Evolutionary conservation across 2,888 invertebrate species (phyloP), one percentile per base, ranked within the genome.

Genomic region (Chesias legatella): DNA sequence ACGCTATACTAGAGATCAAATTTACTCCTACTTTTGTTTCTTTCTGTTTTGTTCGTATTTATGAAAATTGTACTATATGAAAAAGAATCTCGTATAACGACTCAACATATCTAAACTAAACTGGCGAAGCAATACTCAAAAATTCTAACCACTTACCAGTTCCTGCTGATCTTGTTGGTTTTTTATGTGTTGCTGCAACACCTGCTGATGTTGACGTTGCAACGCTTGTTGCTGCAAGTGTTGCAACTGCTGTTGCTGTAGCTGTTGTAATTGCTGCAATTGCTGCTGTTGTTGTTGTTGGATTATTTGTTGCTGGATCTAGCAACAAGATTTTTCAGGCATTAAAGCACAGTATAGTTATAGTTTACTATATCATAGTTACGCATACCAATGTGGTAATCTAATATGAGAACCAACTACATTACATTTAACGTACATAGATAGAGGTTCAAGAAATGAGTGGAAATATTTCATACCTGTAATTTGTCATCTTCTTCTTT

Each of bases 121-220:
- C n/a, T n/a, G n/a, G n/a, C n/a, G n/a, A n/a, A n/a, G n/a, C n/a
- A n/a, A n/a, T n/a, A n/a, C n/a, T n/a, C n/a, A n/a, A n/a, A n/a
- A 74, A 47, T 21, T 73, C 71, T 4, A 55, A 8, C 38, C 23
- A 53, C 67, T 72, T 47, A 79, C 84, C 63, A 84, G 76, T 53
- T 68, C 90, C 63, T 86, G 88, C 51, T 69, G 89, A 56, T 82
- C 89, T 36, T 91, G 91, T 46, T 90, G 90, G 51, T 90, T 84
- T 51, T 91, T 89, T 6, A 90, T 79, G 37, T 90, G 90, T 48
- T 91, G 91, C 40, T 90, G 91, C 51, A 92, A 83, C 41, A 89
- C 90, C 52, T 92, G 91, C 49, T 45, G 45, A 11, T 45, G 45
- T 26, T 75, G 85, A 22, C 81, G 58, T 49, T 85, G 85, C 46